phyloP scores from a whole-genome alignment of 2,113 vertebrate genomes.

The Saccopteryx bilineata region DNA sequence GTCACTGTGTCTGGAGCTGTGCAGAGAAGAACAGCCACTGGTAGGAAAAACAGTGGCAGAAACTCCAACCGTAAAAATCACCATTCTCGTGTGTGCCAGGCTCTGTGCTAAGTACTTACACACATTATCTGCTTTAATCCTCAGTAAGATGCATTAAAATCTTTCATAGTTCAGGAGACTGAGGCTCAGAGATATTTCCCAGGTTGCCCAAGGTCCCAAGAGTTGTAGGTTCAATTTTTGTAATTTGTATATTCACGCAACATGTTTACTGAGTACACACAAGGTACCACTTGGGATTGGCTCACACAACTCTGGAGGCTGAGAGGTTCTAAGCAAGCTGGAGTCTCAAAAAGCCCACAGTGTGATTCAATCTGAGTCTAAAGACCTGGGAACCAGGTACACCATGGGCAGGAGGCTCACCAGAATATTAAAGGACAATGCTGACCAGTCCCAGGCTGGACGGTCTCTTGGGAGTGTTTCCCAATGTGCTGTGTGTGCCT shows the following conservation, averaged over 20 bases:
- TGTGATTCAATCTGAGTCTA: background rate
- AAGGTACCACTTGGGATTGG: background rate
- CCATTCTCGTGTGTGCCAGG: background rate
- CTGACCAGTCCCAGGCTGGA: background rate
- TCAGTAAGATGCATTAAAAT: background rate
- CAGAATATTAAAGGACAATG: background rate
- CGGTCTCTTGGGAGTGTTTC: background rate
- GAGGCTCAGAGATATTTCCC: background rate
- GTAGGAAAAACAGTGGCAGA: background rate
- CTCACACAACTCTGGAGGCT: background rate
- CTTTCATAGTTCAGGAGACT: background rate
- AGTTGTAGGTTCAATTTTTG: background rate
- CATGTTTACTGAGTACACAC: background rate
- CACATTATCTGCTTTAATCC: background rate
- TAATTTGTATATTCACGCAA: background rate
- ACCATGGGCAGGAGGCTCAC: background rate
- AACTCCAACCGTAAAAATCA: background rate
- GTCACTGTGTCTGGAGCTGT: fast-evolving
- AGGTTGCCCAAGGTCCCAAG: too few relatives aligned
- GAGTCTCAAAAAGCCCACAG: background rate
- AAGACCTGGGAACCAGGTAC: background rate
- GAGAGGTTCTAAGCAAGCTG: background rate
- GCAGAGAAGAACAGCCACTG: background rate
- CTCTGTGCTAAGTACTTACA: background rate
- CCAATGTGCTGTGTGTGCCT: background rate